Percentiles rank a stretch among this genome's conserved stretches.
Evolutionary conservation across 1,140 invertebrate species (phyloP).

Genomic region (Drosophila serrata): DNA sequence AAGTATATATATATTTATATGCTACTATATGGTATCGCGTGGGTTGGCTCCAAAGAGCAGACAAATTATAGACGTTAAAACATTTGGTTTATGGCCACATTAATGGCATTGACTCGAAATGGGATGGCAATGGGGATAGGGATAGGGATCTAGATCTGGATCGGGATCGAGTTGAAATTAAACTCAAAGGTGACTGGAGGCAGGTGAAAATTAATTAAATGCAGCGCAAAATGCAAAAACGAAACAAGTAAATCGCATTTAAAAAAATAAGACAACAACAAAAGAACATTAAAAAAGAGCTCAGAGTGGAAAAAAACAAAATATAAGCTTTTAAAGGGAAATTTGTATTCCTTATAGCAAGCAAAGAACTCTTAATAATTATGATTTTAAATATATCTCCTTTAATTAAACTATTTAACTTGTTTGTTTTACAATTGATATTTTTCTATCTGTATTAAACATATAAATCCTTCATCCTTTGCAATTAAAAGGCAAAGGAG

Average conservation of each 20-base stretch:
- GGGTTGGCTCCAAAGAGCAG: conserved; percentile 29
- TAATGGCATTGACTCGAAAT: conserved; percentile 50
- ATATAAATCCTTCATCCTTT: too few species aligned
- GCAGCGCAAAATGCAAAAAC: conserved; percentile 55
- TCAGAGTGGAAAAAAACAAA: conserved; percentile 58
- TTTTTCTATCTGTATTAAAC: too few species aligned
- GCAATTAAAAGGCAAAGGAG: too few species aligned
- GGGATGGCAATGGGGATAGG: neutral
- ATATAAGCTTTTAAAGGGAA: too few species aligned
- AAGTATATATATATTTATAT: too few species aligned
- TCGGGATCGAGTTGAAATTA: too few species aligned
- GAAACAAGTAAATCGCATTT: conserved; percentile 67
- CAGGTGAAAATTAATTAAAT: conserved; percentile 56
- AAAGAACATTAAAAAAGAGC: conserved; percentile 57
- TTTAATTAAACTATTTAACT: too few species aligned
- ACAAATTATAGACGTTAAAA: conserved; percentile 55
- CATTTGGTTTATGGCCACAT: conserved; percentile 58
- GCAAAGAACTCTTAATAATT: too few species aligned
- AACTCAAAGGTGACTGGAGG: neutral
- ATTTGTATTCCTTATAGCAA: too few species aligned
- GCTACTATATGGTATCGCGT: conserved; percentile 21
- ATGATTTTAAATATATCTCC: too few species aligned
- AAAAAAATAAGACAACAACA: conserved; percentile 8
- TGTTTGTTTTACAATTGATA: too few species aligned
- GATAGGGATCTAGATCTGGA: neutral